These are phyloP conservation scores for Oscheius sp. DNA, from an alignment of 2,888 invertebrate genomes.

Conservation along the genomic window DNA sequence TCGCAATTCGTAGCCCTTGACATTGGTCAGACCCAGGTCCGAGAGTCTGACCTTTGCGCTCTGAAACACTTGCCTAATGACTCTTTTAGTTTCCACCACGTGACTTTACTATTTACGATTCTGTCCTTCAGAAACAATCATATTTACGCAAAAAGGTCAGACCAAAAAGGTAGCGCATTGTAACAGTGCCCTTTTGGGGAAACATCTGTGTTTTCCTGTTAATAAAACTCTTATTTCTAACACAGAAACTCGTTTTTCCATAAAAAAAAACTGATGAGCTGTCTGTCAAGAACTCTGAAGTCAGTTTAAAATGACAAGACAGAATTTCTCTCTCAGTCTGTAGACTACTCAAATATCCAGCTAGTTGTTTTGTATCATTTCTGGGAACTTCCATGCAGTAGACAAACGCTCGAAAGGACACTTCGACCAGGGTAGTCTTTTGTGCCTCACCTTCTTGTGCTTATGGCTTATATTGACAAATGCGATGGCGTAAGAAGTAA, in stretches of 20 bases:
- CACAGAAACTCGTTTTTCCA: no score
- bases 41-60: slow-evolving; percentile 27
- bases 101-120: background rate
- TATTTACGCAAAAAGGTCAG: no score
- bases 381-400: background rate
- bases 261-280: no score
- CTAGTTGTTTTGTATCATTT: no score
- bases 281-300: background rate
- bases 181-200: no score
- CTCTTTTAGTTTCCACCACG: background rate
- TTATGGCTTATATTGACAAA: slow-evolving; percentile 50
- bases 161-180: no score
- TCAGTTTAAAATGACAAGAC: no score
- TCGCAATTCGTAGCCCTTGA: slow-evolving; percentile 11
- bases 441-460: slow-evolving; percentile 18
- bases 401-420: background rate
- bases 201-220: no score
- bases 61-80: background rate
- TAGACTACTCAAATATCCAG: no score
- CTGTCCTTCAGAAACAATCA: no score
- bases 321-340: no score
- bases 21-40: slow-evolving; percentile 14
- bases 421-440: background rate
- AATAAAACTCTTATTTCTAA: no score
- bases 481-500: slow-evolving; percentile 59